Conservation (phyloP, 1,140 invertebrate genomes). For the Mycetomoellerius zeteki region DNA sequence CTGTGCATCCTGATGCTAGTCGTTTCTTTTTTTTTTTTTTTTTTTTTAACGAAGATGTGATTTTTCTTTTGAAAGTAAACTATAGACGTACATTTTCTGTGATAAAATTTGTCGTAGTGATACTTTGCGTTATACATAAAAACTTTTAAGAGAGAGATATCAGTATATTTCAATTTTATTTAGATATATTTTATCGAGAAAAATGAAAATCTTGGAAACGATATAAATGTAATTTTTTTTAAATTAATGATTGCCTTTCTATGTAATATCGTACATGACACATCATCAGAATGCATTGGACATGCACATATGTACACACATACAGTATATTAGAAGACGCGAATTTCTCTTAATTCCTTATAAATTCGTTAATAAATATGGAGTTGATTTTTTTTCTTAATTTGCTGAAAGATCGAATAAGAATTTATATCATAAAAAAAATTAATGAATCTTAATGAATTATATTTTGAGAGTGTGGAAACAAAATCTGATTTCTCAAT, state of each 20-base stretch:
- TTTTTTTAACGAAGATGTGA: not conserved
- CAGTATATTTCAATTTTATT: not conserved
- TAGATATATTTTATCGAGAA: not conserved
- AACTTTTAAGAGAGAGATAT: not conserved
- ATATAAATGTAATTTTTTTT: not conserved
- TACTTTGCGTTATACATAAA: not conserved
- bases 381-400: constrained; percentile 9
- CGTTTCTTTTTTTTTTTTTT: not conserved
- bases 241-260: not conserved
- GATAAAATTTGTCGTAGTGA: not conserved
- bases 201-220: not conserved
- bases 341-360: not conserved
- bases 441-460: not conserved
- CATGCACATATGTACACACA: not conserved
- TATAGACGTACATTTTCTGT: not conserved
- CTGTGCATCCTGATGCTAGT: constrained; percentile 21
- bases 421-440: not conserved
- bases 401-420: not conserved
- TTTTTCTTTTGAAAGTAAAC: not conserved
- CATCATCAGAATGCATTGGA: constrained; percentile 33
- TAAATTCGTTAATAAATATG: not conserved
- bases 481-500: not conserved
- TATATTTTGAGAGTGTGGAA: not conserved
- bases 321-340: constrained; percentile 13
- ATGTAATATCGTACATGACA: not conserved